Conservation (phyloP, 2,113 vertebrate species). For the Odocoileus hemionus region DNA sequence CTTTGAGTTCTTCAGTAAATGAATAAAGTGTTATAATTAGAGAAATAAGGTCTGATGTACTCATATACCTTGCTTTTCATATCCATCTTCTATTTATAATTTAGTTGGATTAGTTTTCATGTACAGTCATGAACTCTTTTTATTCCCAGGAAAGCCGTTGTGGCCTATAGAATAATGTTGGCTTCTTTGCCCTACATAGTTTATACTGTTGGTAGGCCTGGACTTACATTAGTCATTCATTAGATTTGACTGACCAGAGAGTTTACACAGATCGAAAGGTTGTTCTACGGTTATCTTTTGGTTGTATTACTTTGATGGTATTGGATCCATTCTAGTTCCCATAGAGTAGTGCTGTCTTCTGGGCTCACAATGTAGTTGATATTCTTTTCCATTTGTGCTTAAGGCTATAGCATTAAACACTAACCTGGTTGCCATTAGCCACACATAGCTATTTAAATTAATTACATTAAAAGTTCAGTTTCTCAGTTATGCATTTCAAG, state of each 20-base stretch:
- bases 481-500: neutral
- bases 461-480: conserved; percentile 5
- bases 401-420: neutral
- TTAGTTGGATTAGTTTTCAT: neutral
- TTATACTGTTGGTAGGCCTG: neutral
- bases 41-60: neutral
- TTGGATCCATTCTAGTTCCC: neutral
- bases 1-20: neutral
- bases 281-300: conserved; percentile 22
- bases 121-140: neutral
- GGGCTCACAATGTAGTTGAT: neutral
- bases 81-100: conserved; percentile 1
- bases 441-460: neutral
- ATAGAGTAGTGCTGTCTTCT: neutral
- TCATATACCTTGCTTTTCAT: neutral
- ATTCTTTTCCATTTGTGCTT: neutral
- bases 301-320: conserved; percentile 11
- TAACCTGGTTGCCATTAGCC: neutral
- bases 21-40: neutral
- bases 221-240: neutral
- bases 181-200: neutral
- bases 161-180: neutral
- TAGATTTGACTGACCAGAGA: conserved; percentile 44
- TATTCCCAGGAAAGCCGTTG: neutral
- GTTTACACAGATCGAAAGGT: conserved; percentile 41